These are phyloP conservation scores for Abrostola tripartita DNA, from an alignment of 2,888 invertebrate genomes.

Conservation along the genomic window DNA sequence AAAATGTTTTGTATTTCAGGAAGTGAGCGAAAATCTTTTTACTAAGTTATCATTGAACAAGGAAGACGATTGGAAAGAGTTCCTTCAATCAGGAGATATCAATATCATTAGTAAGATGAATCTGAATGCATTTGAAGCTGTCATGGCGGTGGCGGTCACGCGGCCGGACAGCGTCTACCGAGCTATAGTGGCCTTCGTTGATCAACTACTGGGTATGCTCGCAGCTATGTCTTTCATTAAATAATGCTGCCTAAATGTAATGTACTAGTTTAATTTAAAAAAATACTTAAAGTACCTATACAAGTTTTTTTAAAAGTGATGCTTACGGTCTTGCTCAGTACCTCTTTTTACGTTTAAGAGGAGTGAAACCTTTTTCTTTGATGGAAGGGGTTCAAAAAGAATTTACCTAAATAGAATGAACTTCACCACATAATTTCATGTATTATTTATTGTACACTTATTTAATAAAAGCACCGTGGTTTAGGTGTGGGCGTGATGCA, in stretches of 20 bases:
- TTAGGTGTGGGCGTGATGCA: conserved; percentile 60
- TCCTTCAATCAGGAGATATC: conserved; percentile 90
- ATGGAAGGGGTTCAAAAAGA: no score
- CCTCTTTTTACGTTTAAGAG: no score
- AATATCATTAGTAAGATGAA: conserved; percentile 89
- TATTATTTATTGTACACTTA: background rate
- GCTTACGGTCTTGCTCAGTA: no score
- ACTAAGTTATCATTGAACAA: conserved; percentile 89
- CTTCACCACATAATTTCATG: no score
- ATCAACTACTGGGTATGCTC: conserved; percentile 88
- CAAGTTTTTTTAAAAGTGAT: no score
- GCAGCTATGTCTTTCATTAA: background rate
- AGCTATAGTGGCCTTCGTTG: conserved; percentile 92
- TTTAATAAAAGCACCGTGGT: background rate
- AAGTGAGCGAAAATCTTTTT: conserved; percentile 89
- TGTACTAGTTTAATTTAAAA: no score
- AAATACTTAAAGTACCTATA: no score
- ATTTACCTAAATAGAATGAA: no score
- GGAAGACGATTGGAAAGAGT: conserved; percentile 90
- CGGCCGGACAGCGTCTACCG: conserved; percentile 95
- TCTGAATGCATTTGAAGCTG: conserved; percentile 93
- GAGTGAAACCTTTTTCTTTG: no score
- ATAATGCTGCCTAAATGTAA: background rate
- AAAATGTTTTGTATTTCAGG: conserved; percentile 70
- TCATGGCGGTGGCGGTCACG: conserved; percentile 93